Percentiles rank a stretch among this genome's conserved stretches.
Conservation (phyloP, 2,113 vertebrate genomes). For the Bos indicus region DNA sequence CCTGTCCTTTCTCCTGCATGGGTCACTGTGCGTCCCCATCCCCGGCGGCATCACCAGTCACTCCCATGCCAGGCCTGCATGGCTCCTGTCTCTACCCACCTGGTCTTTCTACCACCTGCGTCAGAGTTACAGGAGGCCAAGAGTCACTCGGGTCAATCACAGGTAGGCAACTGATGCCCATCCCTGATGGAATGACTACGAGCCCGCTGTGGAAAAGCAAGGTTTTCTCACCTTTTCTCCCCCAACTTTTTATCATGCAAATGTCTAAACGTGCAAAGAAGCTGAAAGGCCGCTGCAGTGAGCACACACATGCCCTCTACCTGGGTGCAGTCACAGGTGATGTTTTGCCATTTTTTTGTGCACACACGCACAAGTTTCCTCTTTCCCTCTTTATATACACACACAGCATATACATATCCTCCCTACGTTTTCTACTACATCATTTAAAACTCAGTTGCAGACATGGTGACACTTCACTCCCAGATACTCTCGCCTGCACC, state of each 20-base stretch:
- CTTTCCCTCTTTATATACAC: accelerated
- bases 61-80: neutral
- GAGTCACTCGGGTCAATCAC: neutral
- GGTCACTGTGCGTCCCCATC: neutral
- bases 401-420: neutral
- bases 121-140: neutral
- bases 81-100: neutral
- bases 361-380: neutral
- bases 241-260: neutral
- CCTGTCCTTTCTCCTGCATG: neutral
- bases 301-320: neutral
- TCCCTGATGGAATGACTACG: neutral
- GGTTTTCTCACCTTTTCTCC: neutral
- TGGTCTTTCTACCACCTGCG: neutral
- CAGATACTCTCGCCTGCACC: neutral
- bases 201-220: neutral
- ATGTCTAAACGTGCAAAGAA: neutral
- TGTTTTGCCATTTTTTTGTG: neutral
- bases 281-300: neutral
- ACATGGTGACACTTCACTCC: neutral
- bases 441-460: slow-evolving; percentile 1
- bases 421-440: neutral
- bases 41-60: neutral
- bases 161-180: neutral
- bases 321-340: neutral